A percentile compares a stretch with the other conserved stretches of the same genome.
These are phyloP conservation scores for Caligus rogercresseyi DNA, from an alignment of 1,140 invertebrate species.

Conservation along the genomic window DNA sequence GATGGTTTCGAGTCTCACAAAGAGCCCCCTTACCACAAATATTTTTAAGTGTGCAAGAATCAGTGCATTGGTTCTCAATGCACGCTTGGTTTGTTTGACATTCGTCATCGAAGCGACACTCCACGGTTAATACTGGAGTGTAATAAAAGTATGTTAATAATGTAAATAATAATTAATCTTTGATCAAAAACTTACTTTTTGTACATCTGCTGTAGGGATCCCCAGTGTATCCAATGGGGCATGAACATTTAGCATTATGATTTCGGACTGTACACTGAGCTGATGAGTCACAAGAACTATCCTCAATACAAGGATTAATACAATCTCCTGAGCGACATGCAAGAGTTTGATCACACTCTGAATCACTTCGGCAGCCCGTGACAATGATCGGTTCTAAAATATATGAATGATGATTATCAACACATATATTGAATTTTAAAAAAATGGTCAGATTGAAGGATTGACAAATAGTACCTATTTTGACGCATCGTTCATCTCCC, in stretches of 20 bases:
- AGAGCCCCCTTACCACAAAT: slow-evolving; percentile 54
- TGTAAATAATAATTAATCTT: not conserved
- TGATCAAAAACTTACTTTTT: slow-evolving; percentile 42
- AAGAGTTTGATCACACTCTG: slow-evolving; percentile 49
- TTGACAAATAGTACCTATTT: not conserved
- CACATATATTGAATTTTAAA: slow-evolving; percentile 10
- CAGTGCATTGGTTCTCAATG: slow-evolving; percentile 38
- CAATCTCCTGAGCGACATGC: slow-evolving; percentile 53
- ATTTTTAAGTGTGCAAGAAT: slow-evolving; percentile 42
- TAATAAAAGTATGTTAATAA: slow-evolving; percentile 29
- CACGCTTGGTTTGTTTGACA: slow-evolving; percentile 27
- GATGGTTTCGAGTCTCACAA: slow-evolving; percentile 33
- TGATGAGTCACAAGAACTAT: slow-evolving; percentile 46
- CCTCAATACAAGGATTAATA: slow-evolving; percentile 48
- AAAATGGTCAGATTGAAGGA: not conserved
- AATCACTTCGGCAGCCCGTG: slow-evolving; percentile 43
- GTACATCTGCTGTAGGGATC: slow-evolving; percentile 46
- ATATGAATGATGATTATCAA: not conserved
- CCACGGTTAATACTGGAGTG: slow-evolving; percentile 25
- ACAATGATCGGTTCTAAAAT: slow-evolving; percentile 4
- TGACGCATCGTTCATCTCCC: slow-evolving; percentile 27
- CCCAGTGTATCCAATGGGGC: slow-evolving; percentile 52
- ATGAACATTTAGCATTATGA: slow-evolving; percentile 53
- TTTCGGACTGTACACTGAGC: slow-evolving; percentile 56
- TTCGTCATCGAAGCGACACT: slow-evolving; percentile 25